These are phyloP conservation scores for Paedocypris micromegethes DNA, from an alignment of 2,797 vertebrate genomes.

Conservation along the genomic window DNA sequence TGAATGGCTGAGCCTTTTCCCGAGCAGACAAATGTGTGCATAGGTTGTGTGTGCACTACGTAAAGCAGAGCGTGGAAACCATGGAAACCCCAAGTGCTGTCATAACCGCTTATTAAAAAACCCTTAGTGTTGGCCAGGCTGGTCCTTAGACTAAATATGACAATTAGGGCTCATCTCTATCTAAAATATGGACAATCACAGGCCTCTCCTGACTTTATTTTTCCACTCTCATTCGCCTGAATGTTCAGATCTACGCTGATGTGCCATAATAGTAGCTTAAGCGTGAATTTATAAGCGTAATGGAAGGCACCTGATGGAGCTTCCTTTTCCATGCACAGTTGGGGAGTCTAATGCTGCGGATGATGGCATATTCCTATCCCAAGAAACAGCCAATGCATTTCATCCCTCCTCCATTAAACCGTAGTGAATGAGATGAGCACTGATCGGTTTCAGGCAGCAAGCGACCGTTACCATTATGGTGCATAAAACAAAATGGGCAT, in stretches of 20 bases:
- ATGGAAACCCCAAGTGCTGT: constrained; percentile 40
- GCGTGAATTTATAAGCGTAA: constrained; percentile 50
- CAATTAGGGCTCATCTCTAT: constrained; percentile 43
- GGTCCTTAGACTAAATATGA: constrained; percentile 39
- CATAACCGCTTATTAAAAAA: constrained; percentile 40
- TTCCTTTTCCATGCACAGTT: constrained; percentile 35
- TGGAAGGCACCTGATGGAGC: constrained; percentile 50
- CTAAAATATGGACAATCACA: constrained; percentile 37
- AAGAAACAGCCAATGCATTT: constrained; percentile 51
- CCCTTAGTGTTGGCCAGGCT: constrained; percentile 18
- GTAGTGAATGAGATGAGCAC: constrained; percentile 44
- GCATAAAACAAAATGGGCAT: constrained; percentile 1
- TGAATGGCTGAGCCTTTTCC: constrained; percentile 7
- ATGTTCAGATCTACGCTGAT: constrained; percentile 31
- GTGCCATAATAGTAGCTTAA: constrained; percentile 40
- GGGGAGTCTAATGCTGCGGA: constrained; percentile 51
- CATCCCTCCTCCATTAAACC: constrained; percentile 49
- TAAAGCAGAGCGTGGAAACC: constrained; percentile 26
- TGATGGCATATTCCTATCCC: constrained; percentile 53
- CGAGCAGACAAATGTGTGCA: constrained; percentile 1
- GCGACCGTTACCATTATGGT: constrained; percentile 44
- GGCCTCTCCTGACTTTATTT: constrained; percentile 40
- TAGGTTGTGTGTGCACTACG: background rate
- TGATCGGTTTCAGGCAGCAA: constrained; percentile 38
- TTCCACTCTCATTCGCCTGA: constrained; percentile 42